phyloP scores from a whole-genome alignment of 2,888 invertebrate species.

The Cephus sareptanus region DNA sequence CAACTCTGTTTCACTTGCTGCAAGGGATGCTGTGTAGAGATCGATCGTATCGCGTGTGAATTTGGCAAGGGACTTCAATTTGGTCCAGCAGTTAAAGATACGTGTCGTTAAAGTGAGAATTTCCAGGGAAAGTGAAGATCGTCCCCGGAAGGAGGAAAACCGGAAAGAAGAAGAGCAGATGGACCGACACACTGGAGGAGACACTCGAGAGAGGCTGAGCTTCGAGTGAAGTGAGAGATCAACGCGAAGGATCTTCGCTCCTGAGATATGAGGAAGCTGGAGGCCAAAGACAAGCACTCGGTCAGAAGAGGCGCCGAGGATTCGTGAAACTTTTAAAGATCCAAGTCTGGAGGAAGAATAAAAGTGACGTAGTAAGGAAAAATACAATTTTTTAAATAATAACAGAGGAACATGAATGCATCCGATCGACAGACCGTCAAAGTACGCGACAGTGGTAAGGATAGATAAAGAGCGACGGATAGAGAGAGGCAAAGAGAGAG shows the following conservation, averaged over 20 bases:
- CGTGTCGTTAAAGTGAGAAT: not conserved
- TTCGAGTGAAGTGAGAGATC: not conserved
- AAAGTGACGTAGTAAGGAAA: not conserved
- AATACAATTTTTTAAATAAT: not conserved
- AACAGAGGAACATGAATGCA: not conserved
- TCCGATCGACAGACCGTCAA: not conserved
- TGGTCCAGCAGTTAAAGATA: not conserved
- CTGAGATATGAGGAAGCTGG: not conserved
- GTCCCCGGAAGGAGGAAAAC: not conserved
- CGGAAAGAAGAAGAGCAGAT: not conserved
- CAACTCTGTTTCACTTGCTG: not conserved
- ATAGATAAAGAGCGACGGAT: not conserved
- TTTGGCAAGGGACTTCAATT: not conserved
- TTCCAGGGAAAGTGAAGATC: not conserved
- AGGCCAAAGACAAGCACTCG: not conserved
- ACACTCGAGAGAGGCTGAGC: not conserved
- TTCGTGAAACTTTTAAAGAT: not conserved
- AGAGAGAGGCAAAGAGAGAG: not conserved
- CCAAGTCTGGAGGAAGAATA: not conserved
- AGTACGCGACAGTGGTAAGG: not conserved
- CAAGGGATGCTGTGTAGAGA: not conserved
- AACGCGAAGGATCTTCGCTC: not conserved
- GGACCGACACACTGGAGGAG: not conserved
- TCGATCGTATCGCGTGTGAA: not conserved
- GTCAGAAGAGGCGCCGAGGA: not conserved